phyloP scores from a whole-genome alignment of 2,797 vertebrate species.

The Takifugu rubripes region DNA sequence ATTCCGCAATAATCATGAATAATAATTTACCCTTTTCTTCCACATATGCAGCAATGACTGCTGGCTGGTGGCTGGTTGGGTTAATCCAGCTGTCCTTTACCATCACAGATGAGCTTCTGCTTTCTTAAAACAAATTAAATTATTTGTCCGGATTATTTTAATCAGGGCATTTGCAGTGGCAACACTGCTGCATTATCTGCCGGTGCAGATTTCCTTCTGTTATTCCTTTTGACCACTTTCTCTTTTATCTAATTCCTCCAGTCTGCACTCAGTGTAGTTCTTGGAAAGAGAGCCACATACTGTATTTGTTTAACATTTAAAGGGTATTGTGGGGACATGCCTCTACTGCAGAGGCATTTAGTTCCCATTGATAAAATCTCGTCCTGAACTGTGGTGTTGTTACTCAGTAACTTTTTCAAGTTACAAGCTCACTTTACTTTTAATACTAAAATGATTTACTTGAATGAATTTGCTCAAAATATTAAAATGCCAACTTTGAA shows the following conservation, averaged over 20 bases:
- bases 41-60: too few relatives aligned
- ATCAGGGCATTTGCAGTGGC: too few relatives aligned
- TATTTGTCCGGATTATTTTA: too few relatives aligned
- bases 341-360: neutral
- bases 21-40: conserved; percentile 12
- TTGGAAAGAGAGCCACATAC: neutral
- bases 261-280: too few relatives aligned
- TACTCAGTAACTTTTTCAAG: neutral
- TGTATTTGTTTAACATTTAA: neutral
- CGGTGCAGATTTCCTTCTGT: too few relatives aligned
- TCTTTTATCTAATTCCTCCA: too few relatives aligned
- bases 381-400: neutral
- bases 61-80: neutral
- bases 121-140: too few relatives aligned
- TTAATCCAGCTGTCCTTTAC: too few relatives aligned
- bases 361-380: neutral
- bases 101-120: too few relatives aligned
- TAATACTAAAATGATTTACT: neutral
- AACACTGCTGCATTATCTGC: too few relatives aligned
- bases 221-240: too few relatives aligned
- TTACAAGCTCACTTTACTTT: neutral
- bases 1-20: conserved; percentile 35
- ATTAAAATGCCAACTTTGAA: too few relatives aligned
- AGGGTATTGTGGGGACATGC: neutral
- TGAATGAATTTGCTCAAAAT: neutral